phyloP scores from a whole-genome alignment of 2,888 invertebrate species.

The Scaeva pyrastri region DNA sequence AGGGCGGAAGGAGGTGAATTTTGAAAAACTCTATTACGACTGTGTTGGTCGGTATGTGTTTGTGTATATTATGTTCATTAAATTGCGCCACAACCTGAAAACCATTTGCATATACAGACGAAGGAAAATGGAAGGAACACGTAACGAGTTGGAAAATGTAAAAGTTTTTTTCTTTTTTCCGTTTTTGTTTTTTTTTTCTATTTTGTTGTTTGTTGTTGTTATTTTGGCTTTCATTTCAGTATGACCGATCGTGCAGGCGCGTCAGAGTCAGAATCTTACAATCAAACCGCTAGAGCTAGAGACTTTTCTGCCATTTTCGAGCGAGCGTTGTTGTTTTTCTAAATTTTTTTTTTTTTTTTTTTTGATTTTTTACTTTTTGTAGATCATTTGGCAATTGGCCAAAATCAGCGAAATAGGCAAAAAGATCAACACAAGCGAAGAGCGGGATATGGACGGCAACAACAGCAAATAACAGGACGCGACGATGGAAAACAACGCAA shows the following conservation, averaged over 20 bases:
- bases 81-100: conserved; percentile 72
- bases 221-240: conserved; percentile 64
- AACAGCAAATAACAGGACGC: conserved; percentile 72
- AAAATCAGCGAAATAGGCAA: conserved; percentile 70
- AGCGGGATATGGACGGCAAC: conserved; percentile 64
- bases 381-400: conserved; percentile 69
- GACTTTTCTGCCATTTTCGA: conserved; percentile 63
- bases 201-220: conserved; percentile 20
- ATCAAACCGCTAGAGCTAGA: conserved; percentile 51
- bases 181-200: conserved; percentile 2
- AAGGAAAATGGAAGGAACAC: conserved; percentile 48
- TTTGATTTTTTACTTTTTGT: conserved; percentile 41
- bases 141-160: conserved; percentile 72
- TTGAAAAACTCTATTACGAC: conserved; percentile 60
- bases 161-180: conserved; percentile 12
- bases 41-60: conserved; percentile 71
- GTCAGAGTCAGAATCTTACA: conserved; percentile 51
- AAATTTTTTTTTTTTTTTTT: conserved; percentile 29
- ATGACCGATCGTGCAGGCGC: conserved; percentile 71
- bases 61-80: conserved; percentile 65
- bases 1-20: conserved; percentile 25
- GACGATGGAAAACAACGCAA: conserved; percentile 72
- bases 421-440: conserved; percentile 65
- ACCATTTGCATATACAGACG: conserved; percentile 13
- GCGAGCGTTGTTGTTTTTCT: conserved; percentile 36